Percentiles rank a stretch among this genome's conserved stretches.
Conservation (phyloP, 2,888 invertebrate genomes). For the Chloroclystis v-ata region DNA sequence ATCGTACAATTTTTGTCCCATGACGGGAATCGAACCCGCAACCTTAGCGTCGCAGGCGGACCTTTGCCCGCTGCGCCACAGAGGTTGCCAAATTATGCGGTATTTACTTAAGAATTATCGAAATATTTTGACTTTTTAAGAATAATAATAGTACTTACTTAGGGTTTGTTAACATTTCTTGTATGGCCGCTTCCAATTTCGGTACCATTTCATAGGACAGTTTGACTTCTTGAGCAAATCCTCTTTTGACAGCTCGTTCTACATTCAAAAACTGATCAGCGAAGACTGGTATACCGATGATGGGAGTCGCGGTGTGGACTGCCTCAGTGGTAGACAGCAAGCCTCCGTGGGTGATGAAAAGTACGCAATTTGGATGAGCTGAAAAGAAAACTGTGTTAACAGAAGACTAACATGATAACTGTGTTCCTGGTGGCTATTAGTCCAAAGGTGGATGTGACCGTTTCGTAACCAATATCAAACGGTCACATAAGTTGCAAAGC, state of each 20-base stretch:
- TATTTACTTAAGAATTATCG: no score
- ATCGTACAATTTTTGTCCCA: no score
- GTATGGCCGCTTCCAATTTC: slow-evolving; percentile 37
- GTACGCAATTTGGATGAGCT: slow-evolving; percentile 56
- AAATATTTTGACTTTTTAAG: not conserved
- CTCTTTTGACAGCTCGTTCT: slow-evolving; percentile 41
- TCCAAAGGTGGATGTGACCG: no score
- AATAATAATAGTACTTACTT: slow-evolving; percentile 29
- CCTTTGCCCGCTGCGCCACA: no score
- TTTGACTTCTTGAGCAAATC: slow-evolving; percentile 40
- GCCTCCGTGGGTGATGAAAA: slow-evolving; percentile 65
- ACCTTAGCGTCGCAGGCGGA: no score
- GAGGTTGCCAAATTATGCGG: no score
- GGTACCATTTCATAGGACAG: slow-evolving; percentile 35
- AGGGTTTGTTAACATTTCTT: slow-evolving; percentile 36
- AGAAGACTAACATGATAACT: no score
- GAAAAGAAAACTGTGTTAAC: slow-evolving; percentile 4
- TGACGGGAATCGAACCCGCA: no score
- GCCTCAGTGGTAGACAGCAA: slow-evolving; percentile 53
- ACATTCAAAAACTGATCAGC: slow-evolving; percentile 56
- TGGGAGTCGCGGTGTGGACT: slow-evolving; percentile 49
- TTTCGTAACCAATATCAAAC: no score
- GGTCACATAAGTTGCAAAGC: no score
- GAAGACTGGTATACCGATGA: slow-evolving; percentile 55
- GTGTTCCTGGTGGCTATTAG: no score